These are phyloP conservation scores for Nomada fucata DNA, from an alignment of 2,888 invertebrate species.

Conservation along the genomic window DNA sequence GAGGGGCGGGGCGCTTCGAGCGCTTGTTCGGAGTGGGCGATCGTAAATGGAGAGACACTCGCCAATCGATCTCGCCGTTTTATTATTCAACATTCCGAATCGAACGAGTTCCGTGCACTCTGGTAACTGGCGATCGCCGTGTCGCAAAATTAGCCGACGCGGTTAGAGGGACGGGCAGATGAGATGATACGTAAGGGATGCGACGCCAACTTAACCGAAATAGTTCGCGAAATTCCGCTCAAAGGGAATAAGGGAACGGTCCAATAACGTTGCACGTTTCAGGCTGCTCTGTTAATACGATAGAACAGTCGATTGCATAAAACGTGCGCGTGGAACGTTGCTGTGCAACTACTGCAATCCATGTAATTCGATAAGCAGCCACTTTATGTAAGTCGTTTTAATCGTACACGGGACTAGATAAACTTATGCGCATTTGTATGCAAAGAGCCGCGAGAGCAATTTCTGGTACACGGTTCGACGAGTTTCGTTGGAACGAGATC, in stretches of 20 bases:
- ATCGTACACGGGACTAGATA: not conserved
- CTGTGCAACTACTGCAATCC: slow-evolving; percentile 13
- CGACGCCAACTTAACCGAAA: slow-evolving; percentile 10
- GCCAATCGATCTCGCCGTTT: no score
- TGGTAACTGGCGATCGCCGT: no score
- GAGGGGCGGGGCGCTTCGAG: not conserved
- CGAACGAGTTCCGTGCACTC: no score
- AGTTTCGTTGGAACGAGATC: not conserved
- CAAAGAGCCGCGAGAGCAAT: not conserved
- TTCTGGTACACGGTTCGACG: not conserved
- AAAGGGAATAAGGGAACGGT: not conserved
- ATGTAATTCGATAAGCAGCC: slow-evolving; percentile 37
- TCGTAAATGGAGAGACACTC: no score
- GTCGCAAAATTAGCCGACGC: no score
- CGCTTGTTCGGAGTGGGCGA: not conserved
- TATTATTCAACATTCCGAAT: no score
- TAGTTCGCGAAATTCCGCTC: not conserved
- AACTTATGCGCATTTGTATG: not conserved
- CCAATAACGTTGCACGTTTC: slow-evolving; percentile 10
- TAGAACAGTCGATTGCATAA: slow-evolving; percentile 9
- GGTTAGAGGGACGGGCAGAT: not conserved
- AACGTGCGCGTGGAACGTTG: slow-evolving; percentile 25
- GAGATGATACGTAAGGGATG: not conserved
- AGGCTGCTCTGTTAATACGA: not conserved
- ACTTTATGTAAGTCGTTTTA: slow-evolving; percentile 31